Percentiles rank a stretch among this genome's conserved stretches.
phyloP scores from a whole-genome alignment of 2,113 vertebrate species.

The Micronycteris hirsuta region DNA sequence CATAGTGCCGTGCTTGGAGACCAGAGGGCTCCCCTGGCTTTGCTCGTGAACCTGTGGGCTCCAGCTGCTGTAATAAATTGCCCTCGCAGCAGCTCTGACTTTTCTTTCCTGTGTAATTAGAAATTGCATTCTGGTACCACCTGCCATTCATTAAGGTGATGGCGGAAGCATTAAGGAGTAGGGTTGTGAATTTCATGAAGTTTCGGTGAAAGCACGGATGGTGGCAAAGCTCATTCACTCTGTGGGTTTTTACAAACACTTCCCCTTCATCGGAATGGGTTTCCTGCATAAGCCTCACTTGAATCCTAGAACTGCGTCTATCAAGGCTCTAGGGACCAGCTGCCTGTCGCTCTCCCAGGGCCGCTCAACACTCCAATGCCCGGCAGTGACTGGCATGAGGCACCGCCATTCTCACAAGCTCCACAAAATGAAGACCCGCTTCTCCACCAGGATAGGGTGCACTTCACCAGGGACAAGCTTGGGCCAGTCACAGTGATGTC shows the following conservation, averaged over 20 bases:
- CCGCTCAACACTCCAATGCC: not conserved
- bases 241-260: not conserved
- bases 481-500: not conserved
- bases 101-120: not conserved
- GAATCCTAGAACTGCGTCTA: not conserved
- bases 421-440: slow-evolving; percentile 12
- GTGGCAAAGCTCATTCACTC: not conserved
- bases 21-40: not conserved
- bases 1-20: not conserved
- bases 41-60: not conserved
- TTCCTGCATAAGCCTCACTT: not conserved
- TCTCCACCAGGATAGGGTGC: slow-evolving; percentile 13
- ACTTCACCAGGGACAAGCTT: not conserved
- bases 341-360: not conserved
- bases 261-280: not conserved
- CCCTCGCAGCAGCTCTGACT: not conserved
- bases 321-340: not conserved
- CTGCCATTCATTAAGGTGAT: not conserved
- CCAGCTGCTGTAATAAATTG: not conserved
- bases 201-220: not conserved
- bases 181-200: not conserved
- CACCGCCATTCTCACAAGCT: not conserved
- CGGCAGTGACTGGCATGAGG: not conserved
- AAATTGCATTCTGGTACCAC: not conserved
- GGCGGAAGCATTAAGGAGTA: not conserved